phyloP scores from a whole-genome alignment of 2,888 invertebrate species.

The Uloborus plumipes region DNA sequence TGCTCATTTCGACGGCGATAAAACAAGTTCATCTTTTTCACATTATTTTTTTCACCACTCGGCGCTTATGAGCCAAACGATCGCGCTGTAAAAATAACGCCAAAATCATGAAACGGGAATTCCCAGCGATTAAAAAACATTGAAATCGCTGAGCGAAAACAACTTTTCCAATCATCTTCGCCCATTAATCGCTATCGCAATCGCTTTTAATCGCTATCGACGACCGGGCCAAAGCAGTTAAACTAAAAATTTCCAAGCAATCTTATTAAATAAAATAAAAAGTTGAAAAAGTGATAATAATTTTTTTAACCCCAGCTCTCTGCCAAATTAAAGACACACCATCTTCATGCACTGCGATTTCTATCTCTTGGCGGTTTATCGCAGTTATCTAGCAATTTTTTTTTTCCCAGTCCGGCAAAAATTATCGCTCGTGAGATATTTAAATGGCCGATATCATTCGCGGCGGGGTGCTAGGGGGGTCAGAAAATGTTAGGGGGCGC shows the following conservation, averaged over 20 bases:
- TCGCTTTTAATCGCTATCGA: constrained; percentile 64
- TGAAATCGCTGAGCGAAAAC: constrained; percentile 44
- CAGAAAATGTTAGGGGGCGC: constrained; percentile 48
- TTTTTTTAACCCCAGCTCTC: constrained; percentile 25
- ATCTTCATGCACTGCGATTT: constrained; percentile 43
- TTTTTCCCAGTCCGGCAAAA: constrained; percentile 32
- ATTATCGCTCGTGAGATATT: constrained; percentile 54
- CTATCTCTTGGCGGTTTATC: constrained; percentile 57
- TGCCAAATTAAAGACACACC: constrained; percentile 57
- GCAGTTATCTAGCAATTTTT: constrained; percentile 45
- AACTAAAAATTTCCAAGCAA: constrained; percentile 61
- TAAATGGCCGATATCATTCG: constrained; percentile 61
- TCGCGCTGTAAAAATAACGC: constrained; percentile 38
- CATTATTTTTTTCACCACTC: constrained; percentile 1
- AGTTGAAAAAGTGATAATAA: constrained; percentile 41
- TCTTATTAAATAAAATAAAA: constrained; percentile 64
- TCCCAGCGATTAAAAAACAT: constrained; percentile 47
- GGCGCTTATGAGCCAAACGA: constrained; percentile 23
- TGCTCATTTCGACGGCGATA: background rate
- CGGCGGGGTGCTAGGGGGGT: constrained; percentile 30
- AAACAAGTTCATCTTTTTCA: constrained; percentile 8
- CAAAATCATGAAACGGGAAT: constrained; percentile 28
- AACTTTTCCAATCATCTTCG: constrained; percentile 62
- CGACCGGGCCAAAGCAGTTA: constrained; percentile 63
- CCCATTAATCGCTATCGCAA: constrained; percentile 61